Evolutionary conservation across 2,113 vertebrate species (phyloP), one percentile per base, ranked within the genome.

Genomic region (Plestiodon gilberti): DNA sequence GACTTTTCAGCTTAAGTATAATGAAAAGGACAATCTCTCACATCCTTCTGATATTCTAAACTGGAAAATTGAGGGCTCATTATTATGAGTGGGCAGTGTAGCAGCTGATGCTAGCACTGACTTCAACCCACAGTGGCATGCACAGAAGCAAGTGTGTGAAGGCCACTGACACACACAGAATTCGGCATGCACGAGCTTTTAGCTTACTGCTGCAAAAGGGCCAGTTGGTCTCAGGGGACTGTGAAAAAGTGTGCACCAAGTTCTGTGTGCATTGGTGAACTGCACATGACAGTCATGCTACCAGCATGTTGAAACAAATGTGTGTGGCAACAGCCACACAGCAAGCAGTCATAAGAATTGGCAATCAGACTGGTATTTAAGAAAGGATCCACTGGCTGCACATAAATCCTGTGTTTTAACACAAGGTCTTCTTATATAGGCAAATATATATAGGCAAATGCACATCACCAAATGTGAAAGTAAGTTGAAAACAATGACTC

Each of bases 361-460:
- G 9, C 23, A 38, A 3, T 67, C 0, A 33, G 30, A 33, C 30
- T 6, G 43, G 64, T 75, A 81, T 86, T 89, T 43, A 69, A 35
- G 78, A 93, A 92, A 91, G 52, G 62, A 0, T 33, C 28, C 59
- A 71, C 48, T 83, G 83, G 43, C 48, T 82, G 85, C 70, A 40
- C 71, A 84, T 86, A 30, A 6, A 1, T 74, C 52, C 69, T 91
- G 1, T 77, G 71, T 30, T 80, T 87, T 22, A 61, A 17, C 22
- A 28, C 77, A n/a, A 20, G 28, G 3, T 10, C 8, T 30, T 23
- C n/a, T 85, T 40, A n/a, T 62, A 35, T 15, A 88, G 67, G 65
- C 40, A 23, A 62, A n/a, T n/a, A n/a, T n/a, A n/a, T n/a, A n/a
- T n/a, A n/a, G n/a, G n/a, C n/a, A n/a, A n/a, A n/a, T n/a, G n/a